Base-by-base conservation (phyloP, 2,113 vertebrate species). In the Zosterops japonicus region DNA sequence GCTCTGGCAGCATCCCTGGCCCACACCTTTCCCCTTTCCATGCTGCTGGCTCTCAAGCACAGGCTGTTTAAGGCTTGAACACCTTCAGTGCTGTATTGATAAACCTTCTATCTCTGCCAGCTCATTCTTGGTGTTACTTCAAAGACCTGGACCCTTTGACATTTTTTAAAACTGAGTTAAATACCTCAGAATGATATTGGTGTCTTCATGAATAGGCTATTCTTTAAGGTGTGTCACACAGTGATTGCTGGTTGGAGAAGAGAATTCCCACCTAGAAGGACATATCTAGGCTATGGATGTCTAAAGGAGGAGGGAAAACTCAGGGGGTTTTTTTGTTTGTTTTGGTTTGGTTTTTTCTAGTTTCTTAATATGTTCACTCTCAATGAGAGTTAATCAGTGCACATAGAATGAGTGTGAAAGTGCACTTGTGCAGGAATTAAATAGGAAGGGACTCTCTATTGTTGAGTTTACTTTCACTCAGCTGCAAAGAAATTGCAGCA, bases 371-470 rank as follows among this genome's bases (percentile, higher is more conserved):
- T 29, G 2, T 19, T 63, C 2, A 11, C 3, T 67, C 29, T 57
- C 18, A 61, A 3, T 21, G 0, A 64, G 27, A 71, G 8, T 35
- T 35, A 75, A 68, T 82, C 9, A 52, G 25, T 55, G 13, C 5
- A 24, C 6, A 50, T 9, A 52, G 19, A 59, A 53, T 8, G 8
- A 55, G 15, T 4, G 9, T 23, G 41, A 55, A 46, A 83, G 35
- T 46, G 15, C 36, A 49, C 9, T 44, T 36, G 2, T 28, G 16
- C 12, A 59, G 24, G 4, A 53, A 23, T 49, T 31, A 79, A 93
- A 65, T 57, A 9, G 15, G 18, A 55, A 3, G 1, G 5, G 5
- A 20, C 4, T 41, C 1, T 36, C 3, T 55, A 1, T 50, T 50
- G 3, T 3, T 56, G 24, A 50, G 14, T 70, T 55, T 52, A 31